These are phyloP conservation scores for Salmo trutta DNA, from an alignment of 2,797 vertebrate genomes.

Conservation along the genomic window DNA sequence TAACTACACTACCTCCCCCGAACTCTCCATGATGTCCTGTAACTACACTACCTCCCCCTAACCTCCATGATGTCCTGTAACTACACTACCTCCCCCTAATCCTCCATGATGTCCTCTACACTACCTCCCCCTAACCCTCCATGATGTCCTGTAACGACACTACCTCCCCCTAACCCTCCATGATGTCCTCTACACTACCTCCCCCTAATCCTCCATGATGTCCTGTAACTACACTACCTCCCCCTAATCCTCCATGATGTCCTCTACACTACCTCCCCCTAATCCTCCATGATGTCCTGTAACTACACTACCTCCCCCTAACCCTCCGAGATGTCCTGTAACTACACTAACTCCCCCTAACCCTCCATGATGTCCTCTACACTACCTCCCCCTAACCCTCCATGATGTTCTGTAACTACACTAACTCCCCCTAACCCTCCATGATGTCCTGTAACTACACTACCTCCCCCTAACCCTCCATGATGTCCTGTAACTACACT, in stretches of 20 bases:
- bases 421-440: slow-evolving; percentile 44
- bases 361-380: too few relatives aligned
- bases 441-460: too few relatives aligned
- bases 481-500: too few relatives aligned
- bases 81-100: not conserved
- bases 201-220: slow-evolving; percentile 30
- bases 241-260: slow-evolving; percentile 25
- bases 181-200: slow-evolving; percentile 23
- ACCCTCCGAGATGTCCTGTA: too few relatives aligned
- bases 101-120: too few relatives aligned
- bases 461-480: slow-evolving; percentile 43
- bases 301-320: slow-evolving; percentile 44
- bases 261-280: slow-evolving; percentile 44
- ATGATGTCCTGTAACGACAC: too few relatives aligned
- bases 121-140: slow-evolving; percentile 44
- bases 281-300: not conserved
- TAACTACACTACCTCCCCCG: slow-evolving; percentile 44
- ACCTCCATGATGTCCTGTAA: too few relatives aligned
- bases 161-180: slow-evolving; percentile 44
- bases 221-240: slow-evolving; percentile 29
- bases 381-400: slow-evolving; percentile 44
- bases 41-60: slow-evolving; percentile 45
- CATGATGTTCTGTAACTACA: too few relatives aligned
- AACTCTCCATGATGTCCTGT: not conserved
- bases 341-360: slow-evolving; percentile 44